phyloP scores from a whole-genome alignment of 2,797 vertebrate genomes.

The Perodicticus potto region DNA sequence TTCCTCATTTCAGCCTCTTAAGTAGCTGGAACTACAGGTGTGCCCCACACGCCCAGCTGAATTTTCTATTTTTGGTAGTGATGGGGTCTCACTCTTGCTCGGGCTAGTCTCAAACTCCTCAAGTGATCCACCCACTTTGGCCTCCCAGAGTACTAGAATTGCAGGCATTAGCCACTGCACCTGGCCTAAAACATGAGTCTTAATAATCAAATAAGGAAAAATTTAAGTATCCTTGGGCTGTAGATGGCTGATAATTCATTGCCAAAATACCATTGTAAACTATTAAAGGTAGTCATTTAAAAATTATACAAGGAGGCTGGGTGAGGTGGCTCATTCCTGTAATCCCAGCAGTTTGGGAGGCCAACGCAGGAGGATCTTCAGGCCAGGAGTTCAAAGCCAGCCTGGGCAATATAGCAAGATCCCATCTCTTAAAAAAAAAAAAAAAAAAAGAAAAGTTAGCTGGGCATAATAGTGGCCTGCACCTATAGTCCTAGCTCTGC shows the following conservation, averaged over 20 bases:
- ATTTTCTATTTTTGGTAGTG: too few species aligned
- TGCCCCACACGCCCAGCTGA: too few species aligned
- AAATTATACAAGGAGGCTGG: not conserved
- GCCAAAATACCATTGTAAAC: not conserved
- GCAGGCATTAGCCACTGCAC: not conserved
- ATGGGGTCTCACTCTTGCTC: too few species aligned
- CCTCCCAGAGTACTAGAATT: too few species aligned
- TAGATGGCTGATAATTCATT: not conserved
- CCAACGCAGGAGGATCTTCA: not conserved
- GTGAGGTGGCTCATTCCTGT: not conserved
- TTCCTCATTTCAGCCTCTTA: too few species aligned
- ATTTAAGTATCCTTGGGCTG: not conserved
- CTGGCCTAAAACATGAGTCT: slow-evolving; percentile 16
- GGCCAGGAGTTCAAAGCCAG: not conserved
- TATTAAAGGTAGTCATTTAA: slow-evolving; percentile 14
- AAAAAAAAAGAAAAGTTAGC: not conserved
- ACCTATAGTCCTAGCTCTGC: not conserved
- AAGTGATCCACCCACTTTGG: too few species aligned
- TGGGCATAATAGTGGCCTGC: not conserved
- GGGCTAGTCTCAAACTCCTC: too few species aligned
- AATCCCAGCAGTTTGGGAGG: not conserved
- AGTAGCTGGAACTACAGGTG: too few species aligned
- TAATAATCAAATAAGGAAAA: slow-evolving; percentile 32
- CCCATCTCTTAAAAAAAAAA: not conserved
- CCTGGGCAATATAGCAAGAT: not conserved